Base-by-base conservation (phyloP, 2,797 vertebrate species). In the Neoniphon sammara region DNA sequence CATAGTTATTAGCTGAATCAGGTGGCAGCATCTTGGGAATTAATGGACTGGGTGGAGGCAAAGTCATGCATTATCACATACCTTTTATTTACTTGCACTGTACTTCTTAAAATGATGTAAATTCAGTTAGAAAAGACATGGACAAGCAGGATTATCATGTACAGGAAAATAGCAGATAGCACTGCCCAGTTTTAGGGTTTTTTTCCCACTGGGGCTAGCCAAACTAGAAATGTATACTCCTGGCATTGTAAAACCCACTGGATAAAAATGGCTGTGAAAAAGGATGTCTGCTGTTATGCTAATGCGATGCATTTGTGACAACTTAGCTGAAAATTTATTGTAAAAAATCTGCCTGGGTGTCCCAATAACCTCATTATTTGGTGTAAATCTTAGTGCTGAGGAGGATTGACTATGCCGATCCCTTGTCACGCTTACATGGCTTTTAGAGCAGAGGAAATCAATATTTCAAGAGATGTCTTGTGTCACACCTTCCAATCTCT, bases 311-410 rank as follows among this genome's bases (percentile, higher is more conserved):
- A 70, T 70, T 46, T 60, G 34, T 68, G 55, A 63, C 57, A 75
- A 44, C 1, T 0, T 39, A 42, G 25, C 59, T 36, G 36, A 72
- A 15, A 70, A 18, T 39, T 14, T 17, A 44, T 7, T 60, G 69
- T 70, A 69, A 49, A 73, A 75, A 49, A 25, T 36, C 2, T 47
- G 0, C 36, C 21, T 59, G 70, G 57, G 55, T 46, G 85, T 77
- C 77, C 80, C 44, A 64, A 39, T 75, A 75, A 82, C 75, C 78
- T 80, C 50, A 75, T 85, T 77, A 75, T 81, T 53, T 72, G 58
- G 79, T 70, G 73, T 54, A 56, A 61, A 44, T 80, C 56, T 71
- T 47, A 1, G 18, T 36, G 34, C 2, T 65, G 0, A 46, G 44
- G 15, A 56, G 34, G 36, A 47, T 31, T 65, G 21, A 57, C 39